Percentiles rank a stretch among this genome's conserved stretches.
Conservation (phyloP, 1,140 invertebrate species). For the Lucilia cuprina region DNA sequence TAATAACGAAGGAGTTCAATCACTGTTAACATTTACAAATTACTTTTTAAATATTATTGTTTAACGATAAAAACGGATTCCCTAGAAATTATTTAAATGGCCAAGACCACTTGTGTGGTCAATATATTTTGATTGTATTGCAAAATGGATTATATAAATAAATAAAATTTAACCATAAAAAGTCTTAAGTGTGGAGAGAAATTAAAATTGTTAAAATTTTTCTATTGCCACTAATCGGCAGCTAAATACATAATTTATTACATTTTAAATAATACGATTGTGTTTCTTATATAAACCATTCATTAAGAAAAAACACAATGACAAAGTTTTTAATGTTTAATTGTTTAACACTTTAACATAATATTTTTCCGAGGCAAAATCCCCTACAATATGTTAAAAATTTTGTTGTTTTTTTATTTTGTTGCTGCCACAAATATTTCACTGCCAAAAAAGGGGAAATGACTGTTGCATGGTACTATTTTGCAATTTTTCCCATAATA, state of each 20-base stretch:
- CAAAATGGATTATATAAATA: not conserved
- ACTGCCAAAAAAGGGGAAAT: not conserved
- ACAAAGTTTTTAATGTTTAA: not conserved
- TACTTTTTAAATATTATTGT: no score
- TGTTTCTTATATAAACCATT: not conserved
- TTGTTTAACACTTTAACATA: not conserved
- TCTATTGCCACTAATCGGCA: not conserved
- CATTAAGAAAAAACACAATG: not conserved
- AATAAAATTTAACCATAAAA: not conserved
- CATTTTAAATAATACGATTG: no score
- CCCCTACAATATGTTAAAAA: not conserved
- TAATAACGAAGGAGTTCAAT: no score
- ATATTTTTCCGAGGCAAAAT: not conserved
- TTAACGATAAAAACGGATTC: no score
- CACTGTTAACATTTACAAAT: no score
- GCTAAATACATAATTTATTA: no score
- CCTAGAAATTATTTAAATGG: not conserved
- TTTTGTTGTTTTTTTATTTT: no score
- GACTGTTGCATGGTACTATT: not conserved
- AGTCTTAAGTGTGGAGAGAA: not conserved
- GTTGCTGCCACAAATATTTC: not conserved
- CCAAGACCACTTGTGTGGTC: not conserved
- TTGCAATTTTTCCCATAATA: not conserved
- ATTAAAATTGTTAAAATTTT: not conserved
- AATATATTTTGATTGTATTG: not conserved